phyloP scores from a whole-genome alignment of 2,888 invertebrate species.

The Dynastes grantii region DNA sequence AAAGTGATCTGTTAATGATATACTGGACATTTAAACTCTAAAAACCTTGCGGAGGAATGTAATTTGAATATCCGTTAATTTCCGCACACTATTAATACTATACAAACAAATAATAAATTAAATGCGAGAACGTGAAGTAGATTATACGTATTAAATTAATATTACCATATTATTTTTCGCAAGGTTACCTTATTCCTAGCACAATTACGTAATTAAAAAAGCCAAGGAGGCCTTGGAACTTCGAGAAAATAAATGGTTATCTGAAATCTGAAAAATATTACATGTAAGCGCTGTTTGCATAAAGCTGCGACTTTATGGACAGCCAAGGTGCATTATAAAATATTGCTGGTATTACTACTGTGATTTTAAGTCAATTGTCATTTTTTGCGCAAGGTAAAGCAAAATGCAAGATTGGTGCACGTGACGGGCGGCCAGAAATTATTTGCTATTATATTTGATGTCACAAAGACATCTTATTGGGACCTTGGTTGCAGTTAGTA shows the following conservation, averaged over 20 bases:
- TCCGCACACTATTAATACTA: background rate
- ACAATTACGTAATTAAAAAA: slow-evolving; percentile 14
- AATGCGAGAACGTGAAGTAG: background rate
- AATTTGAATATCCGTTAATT: background rate
- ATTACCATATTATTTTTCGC: slow-evolving; percentile 21
- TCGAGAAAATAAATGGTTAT: slow-evolving; percentile 20
- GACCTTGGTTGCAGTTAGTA: no score
- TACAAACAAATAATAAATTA: no score
- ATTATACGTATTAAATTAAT: background rate
- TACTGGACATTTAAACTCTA: background rate
- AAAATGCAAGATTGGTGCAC: no score
- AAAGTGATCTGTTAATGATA: background rate
- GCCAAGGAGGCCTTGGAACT: slow-evolving; percentile 8
- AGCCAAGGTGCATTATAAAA: no score
- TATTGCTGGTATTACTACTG: no score
- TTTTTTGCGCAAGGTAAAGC: no score
- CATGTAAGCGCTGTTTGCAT: background rate
- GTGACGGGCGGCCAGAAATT: no score
- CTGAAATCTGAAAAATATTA: slow-evolving; percentile 17
- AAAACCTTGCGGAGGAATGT: background rate
- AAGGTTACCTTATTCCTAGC: slow-evolving; percentile 7
- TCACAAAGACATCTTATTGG: no score
- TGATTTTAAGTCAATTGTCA: no score
- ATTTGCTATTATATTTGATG: no score
- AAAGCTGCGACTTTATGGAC: background rate